Evolutionary conservation across 2,888 invertebrate genomes (phyloP), one percentile per base, ranked within the genome.

Genomic region (Heliconius ethilla): DNA sequence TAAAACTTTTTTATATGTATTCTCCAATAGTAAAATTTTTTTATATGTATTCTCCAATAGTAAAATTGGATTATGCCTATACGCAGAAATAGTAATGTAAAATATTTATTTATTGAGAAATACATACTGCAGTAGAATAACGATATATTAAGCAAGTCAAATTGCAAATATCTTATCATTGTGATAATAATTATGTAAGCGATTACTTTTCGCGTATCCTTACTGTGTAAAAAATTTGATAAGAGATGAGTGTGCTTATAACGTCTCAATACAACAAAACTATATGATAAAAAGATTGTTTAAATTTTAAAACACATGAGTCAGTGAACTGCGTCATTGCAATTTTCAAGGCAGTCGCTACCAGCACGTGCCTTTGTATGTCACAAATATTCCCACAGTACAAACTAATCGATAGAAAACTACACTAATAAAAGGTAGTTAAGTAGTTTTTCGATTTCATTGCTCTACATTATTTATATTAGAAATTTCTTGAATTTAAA

Each of bases 241-340:
- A 22, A 40, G 40, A 40, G 2, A 25, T 25, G 11, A 40, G 13
- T 40, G 37, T 13, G 55, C 55, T 10, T n/a, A 40, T 40, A 69
- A 45, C 25, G 40, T 40, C n/a, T 13, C n/a, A 66, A 67, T 67
- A 40, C 37, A 69, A n/a, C 15, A 45, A 13, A 40, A 40, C 0
- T 69, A 69, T 37, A 25, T 37, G 67, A 69, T 25, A 45, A 40
- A 40, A 25, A 40, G 6, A 40, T 25, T 66, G 66, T 22, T 25
- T 25, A 69, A 40, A 15, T 69, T 69, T 40, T 69, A 40, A 40
- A 69, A n/a, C 3, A 40, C 40, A 25, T 69, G 40, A 69, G 69
- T 69, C 69, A 40, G 69, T 45, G 69, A 25, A 15, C 55, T 72
- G 72, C 55, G 59, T 72, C 72, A 72, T 70, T 55, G 29, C 55